Conservation (phyloP, 2,113 vertebrate species). For the Seriola aureovittata region DNA sequence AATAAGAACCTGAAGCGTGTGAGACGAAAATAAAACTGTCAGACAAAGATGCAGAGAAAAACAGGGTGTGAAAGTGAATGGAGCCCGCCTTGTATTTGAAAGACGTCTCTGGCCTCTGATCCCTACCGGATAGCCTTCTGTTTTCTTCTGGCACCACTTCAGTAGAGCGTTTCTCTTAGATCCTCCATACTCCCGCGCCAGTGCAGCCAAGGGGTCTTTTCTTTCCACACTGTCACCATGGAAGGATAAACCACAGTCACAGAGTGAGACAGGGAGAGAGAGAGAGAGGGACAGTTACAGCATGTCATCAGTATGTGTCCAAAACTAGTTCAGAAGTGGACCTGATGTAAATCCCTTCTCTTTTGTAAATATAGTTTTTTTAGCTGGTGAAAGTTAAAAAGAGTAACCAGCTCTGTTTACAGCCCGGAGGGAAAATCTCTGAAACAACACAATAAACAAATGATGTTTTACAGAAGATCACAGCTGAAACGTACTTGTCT, state of each 20-base stretch:
- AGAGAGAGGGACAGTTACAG: not conserved
- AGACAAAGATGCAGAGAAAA: slow-evolving; percentile 20
- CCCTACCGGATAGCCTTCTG: slow-evolving; percentile 95
- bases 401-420: not conserved
- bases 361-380: not conserved
- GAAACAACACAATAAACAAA: not conserved
- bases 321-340: not conserved
- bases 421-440: not conserved
- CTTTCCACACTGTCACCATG: slow-evolving; percentile 92
- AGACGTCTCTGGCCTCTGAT: slow-evolving; percentile 67
- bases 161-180: slow-evolving; percentile 97
- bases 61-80: slow-evolving; percentile 47
- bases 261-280: slow-evolving; percentile 7
- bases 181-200: slow-evolving; percentile 95
- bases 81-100: slow-evolving; percentile 32
- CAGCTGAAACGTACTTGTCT: not conserved
- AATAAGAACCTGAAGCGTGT: slow-evolving; percentile 26
- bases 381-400: not conserved
- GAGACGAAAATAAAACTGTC: slow-evolving; percentile 23
- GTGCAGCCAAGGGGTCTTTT: slow-evolving; percentile 94
- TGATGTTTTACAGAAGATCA: not conserved
- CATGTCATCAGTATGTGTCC: slow-evolving; percentile 7
- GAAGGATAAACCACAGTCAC: slow-evolving; percentile 68
- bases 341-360: not conserved
- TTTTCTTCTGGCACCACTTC: slow-evolving; percentile 99